phyloP scores from a whole-genome alignment of 2,888 invertebrate genomes.

The Tetragonisca angustula region DNA sequence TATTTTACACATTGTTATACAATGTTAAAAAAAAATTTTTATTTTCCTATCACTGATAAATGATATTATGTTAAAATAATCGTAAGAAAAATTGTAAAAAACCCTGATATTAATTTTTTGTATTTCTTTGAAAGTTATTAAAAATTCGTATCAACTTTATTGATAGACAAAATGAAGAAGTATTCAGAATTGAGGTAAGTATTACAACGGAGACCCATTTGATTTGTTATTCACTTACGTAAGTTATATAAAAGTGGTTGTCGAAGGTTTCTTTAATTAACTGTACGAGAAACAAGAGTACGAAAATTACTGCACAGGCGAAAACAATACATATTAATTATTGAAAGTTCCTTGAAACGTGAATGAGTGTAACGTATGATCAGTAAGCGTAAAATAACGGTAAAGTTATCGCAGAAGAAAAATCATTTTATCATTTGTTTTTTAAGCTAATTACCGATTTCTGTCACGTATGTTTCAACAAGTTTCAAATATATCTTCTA shows the following conservation, averaged over 20 bases:
- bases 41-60: too few relatives aligned
- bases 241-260: background rate
- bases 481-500: background rate
- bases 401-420: conserved; percentile 32
- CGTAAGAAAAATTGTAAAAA: too few relatives aligned
- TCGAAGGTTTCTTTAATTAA: background rate
- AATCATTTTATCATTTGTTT: conserved; percentile 21
- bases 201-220: background rate
- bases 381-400: conserved; percentile 52
- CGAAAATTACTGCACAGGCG: background rate
- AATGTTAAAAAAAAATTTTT: too few relatives aligned
- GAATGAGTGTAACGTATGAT: conserved; percentile 42
- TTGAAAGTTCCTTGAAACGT: conserved; percentile 33
- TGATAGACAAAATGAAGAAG: background rate
- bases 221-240: background rate
- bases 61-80: too few relatives aligned
- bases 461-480: background rate
- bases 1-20: too few relatives aligned
- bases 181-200: background rate
- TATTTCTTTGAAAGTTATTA: too few relatives aligned
- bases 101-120: too few relatives aligned
- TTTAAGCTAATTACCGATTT: conserved; percentile 11
- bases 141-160: background rate
- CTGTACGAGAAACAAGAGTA: background rate
- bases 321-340: conserved; percentile 32